Evolutionary conservation across 1,140 invertebrate species (phyloP), one percentile per base, ranked within the genome.

Genomic region (Eumeta japonica): DNA sequence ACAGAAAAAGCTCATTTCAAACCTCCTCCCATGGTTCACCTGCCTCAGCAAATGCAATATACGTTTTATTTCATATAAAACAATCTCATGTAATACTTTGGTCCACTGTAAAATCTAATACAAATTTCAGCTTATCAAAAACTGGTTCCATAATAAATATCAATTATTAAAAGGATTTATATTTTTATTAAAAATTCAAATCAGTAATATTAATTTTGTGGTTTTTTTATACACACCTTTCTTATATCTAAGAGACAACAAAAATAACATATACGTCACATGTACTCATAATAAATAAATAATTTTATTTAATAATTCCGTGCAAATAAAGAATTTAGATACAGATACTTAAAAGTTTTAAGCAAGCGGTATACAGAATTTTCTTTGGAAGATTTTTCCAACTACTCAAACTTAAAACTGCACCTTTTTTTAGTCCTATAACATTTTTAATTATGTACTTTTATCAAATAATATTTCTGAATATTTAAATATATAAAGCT

Each of bases 1-100:
- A 48, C 59, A 9, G 70, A 74, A 32, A 67, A 66, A 36, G 46
- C 65, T 0, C 66, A 71, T 24, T 74, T 68, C 24, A 67, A 45
- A 40, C 57, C 51, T 2, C 65, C 66, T 1, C 45, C 62, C 31
- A 55, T 71, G 28, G 66, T 70, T 41, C 57, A 55, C 19, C 33
- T 74, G 10, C 70, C 70, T 2, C 57, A 74, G 35, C 66, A 74
- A 43, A 60, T 74, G 62, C 66, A 74, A 33, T 74, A 74, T 41
- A 61, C 57, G 31, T 74, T 74, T 39, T 55, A 62, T 16, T 42
- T 74, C 36, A 52, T 71, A 43, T 72, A 52, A 60, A 15, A 16
- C 30, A 40, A 12, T 32, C n/a, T 24, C n/a, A 7, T 24, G 5
- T 7, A 24, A 24, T 24, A 24, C 20, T 7, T 24, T 24, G 20